Percentiles rank a stretch among this genome's conserved stretches.
Evolutionary conservation across 2,888 invertebrate genomes (phyloP).

Genomic region (Meloe dianella): DNA sequence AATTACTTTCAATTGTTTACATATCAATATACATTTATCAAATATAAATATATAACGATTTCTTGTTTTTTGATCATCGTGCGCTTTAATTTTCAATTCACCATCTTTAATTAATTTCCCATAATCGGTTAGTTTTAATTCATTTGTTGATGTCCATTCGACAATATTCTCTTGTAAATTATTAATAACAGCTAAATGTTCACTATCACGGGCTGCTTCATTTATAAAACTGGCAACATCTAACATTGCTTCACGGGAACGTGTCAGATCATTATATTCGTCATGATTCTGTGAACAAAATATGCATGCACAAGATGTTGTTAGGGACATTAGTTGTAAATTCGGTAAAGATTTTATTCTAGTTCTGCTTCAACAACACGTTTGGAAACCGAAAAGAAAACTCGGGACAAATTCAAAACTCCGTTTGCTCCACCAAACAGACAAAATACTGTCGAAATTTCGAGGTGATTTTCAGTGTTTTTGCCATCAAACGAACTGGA

Average conservation of each 20-base stretch:
- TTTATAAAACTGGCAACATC: slow-evolving; percentile 97
- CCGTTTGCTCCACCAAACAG: too few relatives aligned
- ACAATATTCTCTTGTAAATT: slow-evolving; percentile 89
- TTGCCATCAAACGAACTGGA: too few relatives aligned
- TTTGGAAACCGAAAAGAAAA: too few relatives aligned
- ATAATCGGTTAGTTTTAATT: slow-evolving; percentile 84
- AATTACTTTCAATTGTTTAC: slow-evolving; percentile 80
- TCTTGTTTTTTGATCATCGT: slow-evolving; percentile 85
- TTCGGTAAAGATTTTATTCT: too few relatives aligned
- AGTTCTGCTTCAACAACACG: too few relatives aligned
- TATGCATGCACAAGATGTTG: too few relatives aligned
- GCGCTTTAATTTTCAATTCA: slow-evolving; percentile 89
- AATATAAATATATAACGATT: slow-evolving; percentile 95
- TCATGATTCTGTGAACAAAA: slow-evolving; percentile 71
- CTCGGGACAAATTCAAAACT: too few relatives aligned
- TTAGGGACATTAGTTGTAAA: too few relatives aligned
- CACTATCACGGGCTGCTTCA: slow-evolving; percentile 96
- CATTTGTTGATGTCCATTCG: slow-evolving; percentile 77
- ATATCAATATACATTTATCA: slow-evolving; percentile 94
- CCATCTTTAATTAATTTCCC: slow-evolving; percentile 93
- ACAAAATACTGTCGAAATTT: too few relatives aligned
- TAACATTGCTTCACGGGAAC: slow-evolving; percentile 94
- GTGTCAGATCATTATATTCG: slow-evolving; percentile 80
- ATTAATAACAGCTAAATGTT: slow-evolving; percentile 86
- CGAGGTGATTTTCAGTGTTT: too few relatives aligned